Percentiles rank a stretch among this genome's conserved stretches.
These are phyloP conservation scores for Diaperis boleti DNA, from an alignment of 2,888 invertebrate species.

Conservation along the genomic window DNA sequence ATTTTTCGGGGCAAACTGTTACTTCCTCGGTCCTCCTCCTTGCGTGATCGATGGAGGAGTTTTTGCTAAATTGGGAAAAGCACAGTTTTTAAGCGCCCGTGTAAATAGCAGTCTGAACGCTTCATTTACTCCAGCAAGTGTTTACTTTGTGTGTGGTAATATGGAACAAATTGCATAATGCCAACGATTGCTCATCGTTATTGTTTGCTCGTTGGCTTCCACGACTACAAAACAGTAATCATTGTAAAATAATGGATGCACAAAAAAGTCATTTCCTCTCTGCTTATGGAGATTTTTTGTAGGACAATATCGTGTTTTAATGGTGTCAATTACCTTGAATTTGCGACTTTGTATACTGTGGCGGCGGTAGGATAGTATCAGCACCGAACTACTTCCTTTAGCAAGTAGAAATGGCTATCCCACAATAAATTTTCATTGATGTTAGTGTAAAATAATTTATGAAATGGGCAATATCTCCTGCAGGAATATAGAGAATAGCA, in stretches of 20 bases:
- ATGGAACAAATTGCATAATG: constrained; percentile 13
- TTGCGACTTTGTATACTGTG: no score
- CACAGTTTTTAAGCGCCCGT: no score
- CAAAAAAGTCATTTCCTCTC: constrained; percentile 2
- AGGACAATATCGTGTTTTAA: neutral
- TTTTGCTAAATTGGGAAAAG: no score
- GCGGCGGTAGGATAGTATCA: no score
- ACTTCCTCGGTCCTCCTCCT: neutral
- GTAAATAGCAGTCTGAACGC: no score
- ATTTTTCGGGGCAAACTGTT: neutral
- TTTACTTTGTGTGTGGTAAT: constrained; percentile 10
- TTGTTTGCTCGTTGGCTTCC: constrained; percentile 1
- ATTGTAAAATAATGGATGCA: neutral
- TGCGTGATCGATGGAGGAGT: neutral
- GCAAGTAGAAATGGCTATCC: no score
- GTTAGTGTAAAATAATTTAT: no score
- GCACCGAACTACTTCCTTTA: no score
- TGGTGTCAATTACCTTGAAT: neutral
- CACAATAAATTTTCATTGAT: no score
- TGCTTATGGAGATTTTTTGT: neutral
- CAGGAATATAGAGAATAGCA: no score
- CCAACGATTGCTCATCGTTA: constrained; percentile 6
- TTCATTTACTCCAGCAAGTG: neutral
- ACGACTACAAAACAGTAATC: constrained; percentile 6
- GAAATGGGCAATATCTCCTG: no score